phyloP scores from a whole-genome alignment of 2,888 invertebrate genomes.

The Acanthosepion lycidas region DNA sequence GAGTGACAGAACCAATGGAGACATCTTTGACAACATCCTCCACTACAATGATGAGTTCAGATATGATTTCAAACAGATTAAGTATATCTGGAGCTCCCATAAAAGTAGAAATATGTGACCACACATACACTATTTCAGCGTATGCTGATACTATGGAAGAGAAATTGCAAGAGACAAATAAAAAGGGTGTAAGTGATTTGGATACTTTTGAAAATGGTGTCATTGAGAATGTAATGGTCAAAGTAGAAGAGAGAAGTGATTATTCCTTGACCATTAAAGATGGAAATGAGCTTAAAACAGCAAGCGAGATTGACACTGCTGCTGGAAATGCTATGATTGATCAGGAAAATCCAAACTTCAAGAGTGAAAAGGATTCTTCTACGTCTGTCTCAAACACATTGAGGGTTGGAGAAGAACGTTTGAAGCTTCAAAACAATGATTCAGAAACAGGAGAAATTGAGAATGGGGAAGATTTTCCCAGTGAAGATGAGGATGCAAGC shows the following conservation, averaged over 20 bases:
- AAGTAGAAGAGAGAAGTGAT: not conserved
- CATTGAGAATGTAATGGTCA: slow-evolving; percentile 44
- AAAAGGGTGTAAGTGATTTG: not conserved
- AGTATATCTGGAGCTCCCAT: not conserved
- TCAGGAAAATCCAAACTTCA: not conserved
- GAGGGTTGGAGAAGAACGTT: not conserved
- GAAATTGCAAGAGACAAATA: not conserved
- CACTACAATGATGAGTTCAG: not conserved
- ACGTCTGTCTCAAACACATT: not conserved
- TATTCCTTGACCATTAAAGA: not conserved
- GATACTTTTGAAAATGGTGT: not conserved
- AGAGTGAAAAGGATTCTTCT: not conserved
- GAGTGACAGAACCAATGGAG: not conserved
- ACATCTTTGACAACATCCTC: not conserved
- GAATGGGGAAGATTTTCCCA: slow-evolving; percentile 24
- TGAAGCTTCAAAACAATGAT: slow-evolving; percentile 35
- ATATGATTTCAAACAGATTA: not conserved
- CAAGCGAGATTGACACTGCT: slow-evolving; percentile 39
- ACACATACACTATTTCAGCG: not conserved
- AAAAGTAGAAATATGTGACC: not conserved
- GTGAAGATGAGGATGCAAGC: slow-evolving; percentile 47
- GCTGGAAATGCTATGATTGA: slow-evolving; percentile 24
- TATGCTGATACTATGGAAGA: not conserved
- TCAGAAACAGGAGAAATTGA: slow-evolving; percentile 40
- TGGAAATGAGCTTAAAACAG: slow-evolving; percentile 47